Evolutionary conservation across 1,140 invertebrate genomes (phyloP).

Genomic region (Vanessa atalanta): DNA sequence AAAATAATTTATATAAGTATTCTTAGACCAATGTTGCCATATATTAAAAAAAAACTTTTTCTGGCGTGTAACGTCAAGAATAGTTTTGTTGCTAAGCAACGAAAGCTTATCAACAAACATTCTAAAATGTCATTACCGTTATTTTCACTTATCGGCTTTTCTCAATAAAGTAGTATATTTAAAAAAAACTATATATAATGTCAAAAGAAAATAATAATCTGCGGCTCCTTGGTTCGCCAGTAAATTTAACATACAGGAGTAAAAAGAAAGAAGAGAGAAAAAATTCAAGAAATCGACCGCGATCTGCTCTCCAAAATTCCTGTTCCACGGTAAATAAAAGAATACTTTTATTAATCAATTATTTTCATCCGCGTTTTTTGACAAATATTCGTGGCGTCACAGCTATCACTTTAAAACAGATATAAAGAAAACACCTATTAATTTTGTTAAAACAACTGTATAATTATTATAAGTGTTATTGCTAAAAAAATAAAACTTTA

Average conservation of each 20-base stretch:
- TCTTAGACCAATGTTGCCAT: slow-evolving; percentile 2
- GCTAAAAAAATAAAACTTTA: no score
- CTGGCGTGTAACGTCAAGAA: no score
- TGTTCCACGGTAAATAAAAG: slow-evolving; percentile 54
- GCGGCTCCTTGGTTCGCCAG: slow-evolving; percentile 68
- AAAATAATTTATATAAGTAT: not conserved
- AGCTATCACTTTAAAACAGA: no score
- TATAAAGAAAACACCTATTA: no score
- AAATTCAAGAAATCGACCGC: slow-evolving; percentile 58
- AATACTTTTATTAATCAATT: slow-evolving; percentile 17
- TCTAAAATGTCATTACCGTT: slow-evolving; percentile 44
- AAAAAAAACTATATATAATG: slow-evolving; percentile 54
- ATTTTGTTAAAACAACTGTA: no score
- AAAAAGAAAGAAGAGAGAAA: slow-evolving; percentile 70
- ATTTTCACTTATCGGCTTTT: slow-evolving; percentile 26
- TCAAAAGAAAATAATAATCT: slow-evolving; percentile 73
- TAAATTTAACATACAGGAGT: slow-evolving; percentile 67
- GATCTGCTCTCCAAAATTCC: slow-evolving; percentile 68
- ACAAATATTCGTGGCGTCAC: no score
- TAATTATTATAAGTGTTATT: no score
- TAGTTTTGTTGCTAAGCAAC: slow-evolving; percentile 60
- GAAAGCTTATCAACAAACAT: slow-evolving; percentile 33
- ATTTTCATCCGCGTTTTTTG: not conserved
- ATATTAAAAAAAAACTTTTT: not conserved
- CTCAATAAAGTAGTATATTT: slow-evolving; percentile 6